Base-by-base conservation (phyloP, 2,113 vertebrate species). In the Phrynocephalus versicolor region DNA sequence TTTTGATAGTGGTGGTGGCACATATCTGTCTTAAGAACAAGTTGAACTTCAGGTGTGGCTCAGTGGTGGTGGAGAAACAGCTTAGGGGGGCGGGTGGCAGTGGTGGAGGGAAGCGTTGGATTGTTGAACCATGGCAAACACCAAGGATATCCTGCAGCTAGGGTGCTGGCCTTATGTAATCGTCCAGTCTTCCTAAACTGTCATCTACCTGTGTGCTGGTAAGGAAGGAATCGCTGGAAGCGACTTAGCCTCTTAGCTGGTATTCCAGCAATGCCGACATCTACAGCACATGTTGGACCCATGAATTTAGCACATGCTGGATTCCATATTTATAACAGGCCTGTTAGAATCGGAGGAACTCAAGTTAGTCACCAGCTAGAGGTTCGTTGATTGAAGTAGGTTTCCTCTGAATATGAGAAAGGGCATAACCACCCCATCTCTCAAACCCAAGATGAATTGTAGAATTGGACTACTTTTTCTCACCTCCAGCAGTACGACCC, bases 1-100 rank as follows among this genome's bases (percentile, higher is more conserved):
- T 96, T 67, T 67, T 95, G n/a, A n/a, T 95, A 91, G 85, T 95
- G 94, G 55, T 21, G 37, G 23, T 74, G 30, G 35, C 19, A 79
- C 21, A 21, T 75, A 4, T n/a, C 67, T 3, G 90, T 92, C 82
- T 89, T 51, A 3, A 1, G 62, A 41, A 62, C 16, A 35, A 72
- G 19, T 70, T 85, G 65, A 79, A 69, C 37, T 71, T 71, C 55
- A 7, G 35, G 12, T 19, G 30, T 37, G 23, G 62, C 33, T 77
- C 27, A 51, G 45, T 71, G 12, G 33, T 2, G 30, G 10, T 9
- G 35, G 33, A 2, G 9, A 27, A 71, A 39, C 10, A 41, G 19
- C 15, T n/a, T n/a, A n/a, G n/a, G n/a, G n/a, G n/a, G n/a, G n/a
- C n/a, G n/a, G n/a, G n/a, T 60, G 64, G 35, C 37, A 79, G 6